Evolutionary conservation across 2,113 vertebrate genomes (phyloP), one percentile per base, ranked within the genome.

Genomic region (Platichthys stellatus): DNA sequence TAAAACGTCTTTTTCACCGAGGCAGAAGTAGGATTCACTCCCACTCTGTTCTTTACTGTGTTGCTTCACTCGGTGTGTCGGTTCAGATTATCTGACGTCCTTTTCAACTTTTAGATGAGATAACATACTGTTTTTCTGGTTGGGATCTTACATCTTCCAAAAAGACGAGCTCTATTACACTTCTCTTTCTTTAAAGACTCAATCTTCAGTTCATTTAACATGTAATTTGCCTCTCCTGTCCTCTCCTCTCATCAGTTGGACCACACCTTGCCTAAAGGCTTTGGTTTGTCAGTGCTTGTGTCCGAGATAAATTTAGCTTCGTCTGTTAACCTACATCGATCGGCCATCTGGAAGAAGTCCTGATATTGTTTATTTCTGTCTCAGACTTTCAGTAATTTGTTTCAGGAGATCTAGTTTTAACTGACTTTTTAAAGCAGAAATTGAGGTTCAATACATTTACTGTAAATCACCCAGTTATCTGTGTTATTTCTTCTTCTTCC

Each of bases 301-400:
- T 72, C 71, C 65, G 21, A 76, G 64, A 77, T 84, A 54, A 66
- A 69, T 79, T 78, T 66, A 57, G 38, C 66, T 53, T 76, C 24
- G 62, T 72, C 63, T 57, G 13, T 68, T 66, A 72, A 63, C 45
- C 68, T 72, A 72, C 71, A 78, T 75, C 28, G 54, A 31, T 18
- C n/a, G 9, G 15, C 31, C 60, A 38, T 18, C 47, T 74, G 63
- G 43, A 51, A 57, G 45, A 26, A 56, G 59, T 31, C 26, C 63
- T 0, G 13, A 1, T 59, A 67, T 70, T 56, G 31, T 66, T 69
- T 70, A 43, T 63, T 63, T 71, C 65, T 63, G 40, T 26, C 3
- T 69, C 56, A 51, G 20, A 59, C 38, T 13, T 4, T 69, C 28
- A 56, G 20, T 8, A 54, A 74, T 28, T 49, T 11, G 56, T 49